phyloP scores from a whole-genome alignment of 2,797 vertebrate species.

The Sebastes minor region DNA sequence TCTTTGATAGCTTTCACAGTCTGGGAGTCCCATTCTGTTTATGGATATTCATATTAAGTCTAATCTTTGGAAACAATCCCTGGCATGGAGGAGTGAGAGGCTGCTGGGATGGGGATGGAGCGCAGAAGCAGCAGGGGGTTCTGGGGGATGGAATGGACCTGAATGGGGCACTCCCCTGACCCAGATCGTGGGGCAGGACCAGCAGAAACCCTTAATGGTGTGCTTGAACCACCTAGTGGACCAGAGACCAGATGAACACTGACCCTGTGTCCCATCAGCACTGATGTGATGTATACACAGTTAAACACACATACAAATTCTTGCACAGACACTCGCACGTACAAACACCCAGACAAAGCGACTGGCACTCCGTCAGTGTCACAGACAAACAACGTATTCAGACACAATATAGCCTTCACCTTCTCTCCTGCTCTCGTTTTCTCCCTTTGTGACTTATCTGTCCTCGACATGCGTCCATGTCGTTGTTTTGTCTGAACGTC shows the following conservation, averaged over 20 bases:
- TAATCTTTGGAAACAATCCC: slow-evolving; percentile 83
- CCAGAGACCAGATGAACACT: slow-evolving; percentile 29
- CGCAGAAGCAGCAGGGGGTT: slow-evolving; percentile 70
- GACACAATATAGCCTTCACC: slow-evolving; percentile 61
- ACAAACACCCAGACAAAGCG: slow-evolving; percentile 29
- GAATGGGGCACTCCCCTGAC: slow-evolving; percentile 71
- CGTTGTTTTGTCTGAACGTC: slow-evolving; percentile 58
- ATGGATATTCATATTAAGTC: slow-evolving; percentile 84
- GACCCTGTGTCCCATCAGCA: slow-evolving; percentile 12
- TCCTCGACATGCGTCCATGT: slow-evolving; percentile 36
- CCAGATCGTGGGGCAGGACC: slow-evolving; percentile 68
- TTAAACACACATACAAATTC: neutral
- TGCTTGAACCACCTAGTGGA: slow-evolving; percentile 25
- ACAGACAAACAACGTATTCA: slow-evolving; percentile 35
- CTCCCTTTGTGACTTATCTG: slow-evolving; percentile 51
- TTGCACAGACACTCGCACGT: neutral
- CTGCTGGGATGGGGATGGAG: slow-evolving; percentile 62
- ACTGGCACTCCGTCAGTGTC: slow-evolving; percentile 33
- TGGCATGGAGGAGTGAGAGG: slow-evolving; percentile 69
- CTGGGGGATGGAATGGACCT: slow-evolving; percentile 65
- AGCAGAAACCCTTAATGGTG: slow-evolving; percentile 46
- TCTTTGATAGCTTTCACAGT: slow-evolving; percentile 86
- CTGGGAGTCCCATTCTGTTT: slow-evolving; percentile 83
- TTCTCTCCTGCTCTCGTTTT: slow-evolving; percentile 12
- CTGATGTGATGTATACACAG: slow-evolving; percentile 32